Conservation (phyloP, 2,888 invertebrate genomes). For the Petrophora chlorosata region DNA sequence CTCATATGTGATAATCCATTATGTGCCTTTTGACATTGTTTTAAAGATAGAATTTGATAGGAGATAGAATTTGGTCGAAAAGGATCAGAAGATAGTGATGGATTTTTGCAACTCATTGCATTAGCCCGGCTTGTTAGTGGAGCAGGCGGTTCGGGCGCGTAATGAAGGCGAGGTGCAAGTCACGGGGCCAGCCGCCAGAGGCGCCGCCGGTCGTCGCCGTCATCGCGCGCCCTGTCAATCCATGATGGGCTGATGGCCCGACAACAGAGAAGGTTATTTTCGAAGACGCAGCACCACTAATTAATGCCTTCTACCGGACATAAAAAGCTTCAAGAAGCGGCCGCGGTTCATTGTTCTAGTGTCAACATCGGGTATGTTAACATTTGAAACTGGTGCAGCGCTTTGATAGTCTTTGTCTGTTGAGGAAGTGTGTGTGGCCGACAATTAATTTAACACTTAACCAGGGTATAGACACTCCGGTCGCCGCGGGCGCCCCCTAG, state of each 20-base stretch:
- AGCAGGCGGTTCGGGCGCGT: constrained; percentile 56
- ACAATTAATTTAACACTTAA: constrained; percentile 74
- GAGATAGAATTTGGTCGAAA: constrained; percentile 32
- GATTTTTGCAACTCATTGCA: constrained; percentile 81
- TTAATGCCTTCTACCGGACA: constrained; percentile 69
- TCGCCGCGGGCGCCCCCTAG: constrained; percentile 43
- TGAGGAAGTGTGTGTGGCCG: constrained; percentile 46
- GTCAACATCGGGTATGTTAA: constrained; percentile 58
- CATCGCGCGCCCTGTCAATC: constrained; percentile 75
- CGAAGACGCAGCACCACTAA: constrained; percentile 76
- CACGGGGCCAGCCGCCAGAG: constrained; percentile 68
- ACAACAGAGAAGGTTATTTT: constrained; percentile 79
- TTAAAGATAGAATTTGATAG: constrained; percentile 47
- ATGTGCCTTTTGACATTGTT: constrained; percentile 41
- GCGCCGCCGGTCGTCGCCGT: constrained; percentile 73
- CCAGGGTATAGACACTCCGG: constrained; percentile 48
- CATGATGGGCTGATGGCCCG: constrained; percentile 70
- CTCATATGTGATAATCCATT: constrained; percentile 36
- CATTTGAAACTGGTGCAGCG: constrained; percentile 45
- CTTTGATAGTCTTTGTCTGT: constrained; percentile 27
- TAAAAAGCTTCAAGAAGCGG: constrained; percentile 71
- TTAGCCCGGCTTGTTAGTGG: constrained; percentile 81
- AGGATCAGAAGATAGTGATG: constrained; percentile 46
- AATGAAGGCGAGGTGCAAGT: constrained; percentile 80
- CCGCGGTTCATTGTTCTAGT: constrained; percentile 68